Conservation (phyloP, 2,113 vertebrate genomes). For the Paratilapia polleni region DNA sequence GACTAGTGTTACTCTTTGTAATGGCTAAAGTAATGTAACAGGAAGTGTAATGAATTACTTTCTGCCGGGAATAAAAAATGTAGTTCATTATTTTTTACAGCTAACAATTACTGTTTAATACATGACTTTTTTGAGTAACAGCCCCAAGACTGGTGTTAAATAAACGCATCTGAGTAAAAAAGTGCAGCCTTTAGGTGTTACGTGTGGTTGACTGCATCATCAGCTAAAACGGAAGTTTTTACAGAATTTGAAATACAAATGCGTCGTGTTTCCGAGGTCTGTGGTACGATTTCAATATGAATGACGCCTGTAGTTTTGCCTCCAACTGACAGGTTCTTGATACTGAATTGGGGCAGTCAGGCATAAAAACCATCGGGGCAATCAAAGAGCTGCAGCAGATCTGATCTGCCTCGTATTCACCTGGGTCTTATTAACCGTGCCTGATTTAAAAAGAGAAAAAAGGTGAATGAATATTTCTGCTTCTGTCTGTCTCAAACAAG, state of each 20-base stretch:
- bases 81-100: not conserved
- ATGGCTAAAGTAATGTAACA: not conserved
- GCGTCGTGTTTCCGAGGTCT: not conserved
- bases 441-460: not conserved
- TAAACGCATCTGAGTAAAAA: not conserved
- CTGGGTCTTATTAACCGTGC: slow-evolving; percentile 31
- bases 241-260: slow-evolving; percentile 9
- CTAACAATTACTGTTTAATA: not conserved
- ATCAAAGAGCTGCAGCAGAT: slow-evolving; percentile 32
- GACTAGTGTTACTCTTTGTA: too few species aligned
- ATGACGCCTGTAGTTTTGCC: slow-evolving; percentile 16
- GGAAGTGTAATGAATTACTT: not conserved
- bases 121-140: not conserved
- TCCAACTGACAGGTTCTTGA: slow-evolving; percentile 29
- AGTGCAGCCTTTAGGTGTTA: not conserved
- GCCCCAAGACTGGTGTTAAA: not conserved
- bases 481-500: slow-evolving; percentile 9
- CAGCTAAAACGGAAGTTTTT: slow-evolving; percentile 8
- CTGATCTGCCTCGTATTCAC: slow-evolving; percentile 13
- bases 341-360: slow-evolving; percentile 12
- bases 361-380: slow-evolving; percentile 35
- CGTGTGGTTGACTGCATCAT: not conserved
- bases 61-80: not conserved
- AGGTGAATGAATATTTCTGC: slow-evolving; percentile 32
- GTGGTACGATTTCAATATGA: not conserved